Percentiles rank a stretch among this genome's conserved stretches.
Conservation (phyloP, 2,113 vertebrate species). For the Apodemus speciosus region DNA sequence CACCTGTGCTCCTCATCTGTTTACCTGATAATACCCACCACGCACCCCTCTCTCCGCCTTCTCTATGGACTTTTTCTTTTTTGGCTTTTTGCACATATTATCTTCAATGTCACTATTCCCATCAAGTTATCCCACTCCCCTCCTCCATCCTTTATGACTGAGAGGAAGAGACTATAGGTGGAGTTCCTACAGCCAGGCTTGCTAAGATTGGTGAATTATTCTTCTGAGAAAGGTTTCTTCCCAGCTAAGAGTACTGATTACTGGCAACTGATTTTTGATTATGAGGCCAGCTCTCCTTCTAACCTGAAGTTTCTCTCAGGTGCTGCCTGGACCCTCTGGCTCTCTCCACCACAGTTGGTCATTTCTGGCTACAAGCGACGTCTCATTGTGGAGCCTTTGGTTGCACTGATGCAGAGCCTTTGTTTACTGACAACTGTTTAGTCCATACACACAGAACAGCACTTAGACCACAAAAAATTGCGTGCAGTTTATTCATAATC, state of each 20-base stretch:
- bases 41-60: background rate
- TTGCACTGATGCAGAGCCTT: background rate
- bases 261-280: background rate
- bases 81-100: background rate
- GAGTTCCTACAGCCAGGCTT: background rate
- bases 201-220: background rate
- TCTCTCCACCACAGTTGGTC: background rate
- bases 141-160: background rate
- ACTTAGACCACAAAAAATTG: slow-evolving; percentile 85
- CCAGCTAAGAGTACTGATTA: background rate
- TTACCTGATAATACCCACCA: background rate
- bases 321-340: fast-evolving
- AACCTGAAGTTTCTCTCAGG: too few relatives aligned
- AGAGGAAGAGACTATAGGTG: background rate
- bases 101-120: background rate
- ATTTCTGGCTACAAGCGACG: background rate
- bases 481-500: slow-evolving; percentile 72
- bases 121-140: background rate
- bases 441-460: slow-evolving; percentile 92
- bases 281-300: background rate
- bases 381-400: background rate
- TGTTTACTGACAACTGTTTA: slow-evolving; percentile 95
- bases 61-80: background rate
- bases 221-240: background rate
- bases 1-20: background rate